phyloP scores from a whole-genome alignment of 2,888 invertebrate species.

The Emmelina monodactyla region DNA sequence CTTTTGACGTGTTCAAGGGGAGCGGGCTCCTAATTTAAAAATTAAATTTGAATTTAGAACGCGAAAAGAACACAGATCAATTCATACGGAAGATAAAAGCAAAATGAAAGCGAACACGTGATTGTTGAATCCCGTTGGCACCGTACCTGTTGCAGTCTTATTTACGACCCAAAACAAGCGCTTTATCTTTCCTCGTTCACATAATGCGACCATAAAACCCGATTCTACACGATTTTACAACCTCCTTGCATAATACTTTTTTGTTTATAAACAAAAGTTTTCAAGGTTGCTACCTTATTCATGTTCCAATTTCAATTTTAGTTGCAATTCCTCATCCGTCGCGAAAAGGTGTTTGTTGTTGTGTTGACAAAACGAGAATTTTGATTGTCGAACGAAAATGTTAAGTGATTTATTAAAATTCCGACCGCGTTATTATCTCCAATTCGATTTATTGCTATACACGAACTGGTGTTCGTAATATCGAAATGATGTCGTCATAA shows the following conservation, averaged over 20 bases:
- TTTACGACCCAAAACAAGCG: slow-evolving; percentile 66
- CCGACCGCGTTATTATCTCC: slow-evolving; percentile 24
- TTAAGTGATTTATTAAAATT: slow-evolving; percentile 33
- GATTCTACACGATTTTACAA: slow-evolving; percentile 43
- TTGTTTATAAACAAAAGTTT: slow-evolving; percentile 63
- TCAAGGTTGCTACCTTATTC: slow-evolving; percentile 47
- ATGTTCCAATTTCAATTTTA: slow-evolving; percentile 26
- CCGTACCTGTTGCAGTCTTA: slow-evolving; percentile 64
- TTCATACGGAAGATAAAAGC: slow-evolving; percentile 27
- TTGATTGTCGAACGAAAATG: slow-evolving; percentile 19
- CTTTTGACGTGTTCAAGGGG: too few species aligned
- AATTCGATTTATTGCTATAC: slow-evolving; percentile 25
- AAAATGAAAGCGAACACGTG: slow-evolving; percentile 59
- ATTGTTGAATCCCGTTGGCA: slow-evolving; percentile 55
- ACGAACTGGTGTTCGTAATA: slow-evolving; percentile 18
- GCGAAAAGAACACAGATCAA: not conserved
- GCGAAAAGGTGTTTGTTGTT: slow-evolving; percentile 27
- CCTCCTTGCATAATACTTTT: slow-evolving; percentile 57
- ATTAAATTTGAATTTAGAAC: not conserved
- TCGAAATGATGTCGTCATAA: slow-evolving; percentile 22
- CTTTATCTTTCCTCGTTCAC: slow-evolving; percentile 59
- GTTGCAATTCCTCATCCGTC: slow-evolving; percentile 32
- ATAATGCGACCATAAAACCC: slow-evolving; percentile 59
- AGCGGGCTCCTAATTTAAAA: not conserved
- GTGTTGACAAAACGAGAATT: slow-evolving; percentile 15